phyloP scores from a whole-genome alignment of 2,113 vertebrate species.

The Clupea harengus region DNA sequence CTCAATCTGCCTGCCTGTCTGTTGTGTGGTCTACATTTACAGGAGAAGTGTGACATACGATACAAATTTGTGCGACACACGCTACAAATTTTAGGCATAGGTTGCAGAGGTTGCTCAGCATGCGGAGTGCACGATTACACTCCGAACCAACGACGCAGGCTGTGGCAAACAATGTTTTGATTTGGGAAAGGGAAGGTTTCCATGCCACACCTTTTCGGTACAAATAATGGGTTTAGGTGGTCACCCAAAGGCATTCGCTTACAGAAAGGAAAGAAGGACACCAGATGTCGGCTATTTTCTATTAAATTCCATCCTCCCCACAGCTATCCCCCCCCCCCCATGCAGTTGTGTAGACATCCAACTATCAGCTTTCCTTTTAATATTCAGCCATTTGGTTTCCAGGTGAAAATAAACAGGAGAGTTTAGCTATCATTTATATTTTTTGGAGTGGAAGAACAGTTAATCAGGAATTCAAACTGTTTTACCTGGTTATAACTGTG shows the following conservation, averaged over 20 bases:
- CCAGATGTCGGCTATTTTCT: no score
- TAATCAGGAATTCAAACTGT: neutral
- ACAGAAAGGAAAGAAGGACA: no score
- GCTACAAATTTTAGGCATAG: conserved; percentile 11
- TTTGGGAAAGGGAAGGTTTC: neutral
- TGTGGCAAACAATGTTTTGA: neutral
- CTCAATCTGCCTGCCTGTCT: neutral
- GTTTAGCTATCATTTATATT: neutral
- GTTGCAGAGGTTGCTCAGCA: neutral
- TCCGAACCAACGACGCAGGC: neutral
- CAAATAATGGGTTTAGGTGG: neutral
- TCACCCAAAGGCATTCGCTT: neutral
- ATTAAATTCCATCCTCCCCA: no score
- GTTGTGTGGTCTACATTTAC: neutral
- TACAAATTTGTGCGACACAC: conserved; percentile 16
- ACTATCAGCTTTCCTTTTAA: neutral
- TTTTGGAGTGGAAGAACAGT: neutral
- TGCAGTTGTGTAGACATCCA: no score
- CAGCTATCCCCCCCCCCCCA: no score
- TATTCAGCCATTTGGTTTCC: neutral
- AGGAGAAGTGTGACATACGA: conserved; percentile 18
- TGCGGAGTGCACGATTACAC: neutral
- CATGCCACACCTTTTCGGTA: neutral
- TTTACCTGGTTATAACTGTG: neutral
- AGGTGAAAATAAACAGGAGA: neutral